Percentiles rank a stretch among this genome's conserved stretches.
Evolutionary conservation across 2,113 vertebrate species (phyloP).

Genomic region (Miniopterus natalensis): DNA sequence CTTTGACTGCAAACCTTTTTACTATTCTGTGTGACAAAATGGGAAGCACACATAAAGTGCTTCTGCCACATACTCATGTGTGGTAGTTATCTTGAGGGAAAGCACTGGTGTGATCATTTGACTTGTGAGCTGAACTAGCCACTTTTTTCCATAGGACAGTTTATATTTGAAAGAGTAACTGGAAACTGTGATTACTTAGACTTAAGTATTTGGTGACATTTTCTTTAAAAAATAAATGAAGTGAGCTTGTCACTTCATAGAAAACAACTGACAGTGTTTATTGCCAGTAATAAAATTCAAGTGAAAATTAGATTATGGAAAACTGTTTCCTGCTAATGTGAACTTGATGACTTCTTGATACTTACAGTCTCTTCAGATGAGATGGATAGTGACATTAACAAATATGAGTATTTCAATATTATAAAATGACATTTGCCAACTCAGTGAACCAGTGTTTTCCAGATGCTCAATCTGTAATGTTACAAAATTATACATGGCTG

Average conservation of each 20-base stretch:
- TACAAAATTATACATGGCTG: slow-evolving; percentile 37
- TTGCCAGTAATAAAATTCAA: slow-evolving; percentile 21
- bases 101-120: neutral
- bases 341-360: neutral
- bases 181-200: neutral
- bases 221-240: slow-evolving; percentile 45
- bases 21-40: neutral
- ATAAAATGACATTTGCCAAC: neutral
- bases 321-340: neutral
- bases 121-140: neutral
- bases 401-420: neutral
- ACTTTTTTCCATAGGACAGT: neutral
- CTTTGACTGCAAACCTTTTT: neutral
- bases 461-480: neutral
- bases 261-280: neutral
- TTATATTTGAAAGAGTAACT: slow-evolving; percentile 39
- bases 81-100: neutral
- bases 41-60: neutral
- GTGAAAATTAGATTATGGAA: slow-evolving; percentile 14
- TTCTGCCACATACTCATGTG: neutral
- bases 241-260: neutral
- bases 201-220: neutral
- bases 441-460: neutral
- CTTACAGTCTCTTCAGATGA: slow-evolving; percentile 21
- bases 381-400: neutral